Evolutionary conservation across 2,797 vertebrate genomes (phyloP).

Genomic region (Spatula clypeata): DNA sequence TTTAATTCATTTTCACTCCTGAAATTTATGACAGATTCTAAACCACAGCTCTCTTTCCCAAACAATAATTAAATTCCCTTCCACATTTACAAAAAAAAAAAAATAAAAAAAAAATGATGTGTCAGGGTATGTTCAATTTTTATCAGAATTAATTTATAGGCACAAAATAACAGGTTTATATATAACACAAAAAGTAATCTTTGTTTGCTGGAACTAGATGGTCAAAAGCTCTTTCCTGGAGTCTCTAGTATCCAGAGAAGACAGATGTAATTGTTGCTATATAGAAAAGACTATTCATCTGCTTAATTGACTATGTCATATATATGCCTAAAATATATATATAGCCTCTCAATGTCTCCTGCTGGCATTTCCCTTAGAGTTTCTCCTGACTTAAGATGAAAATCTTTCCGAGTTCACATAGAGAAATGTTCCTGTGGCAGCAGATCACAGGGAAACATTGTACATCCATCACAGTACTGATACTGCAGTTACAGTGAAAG

Average conservation of each 20-base stretch:
- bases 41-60: constrained; percentile 53
- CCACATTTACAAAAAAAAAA: constrained; percentile 25
- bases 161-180: constrained; percentile 60
- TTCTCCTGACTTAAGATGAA: not conserved
- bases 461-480: not conserved
- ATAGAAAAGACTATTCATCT: not conserved
- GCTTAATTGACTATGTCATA: not conserved
- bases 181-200: constrained; percentile 53
- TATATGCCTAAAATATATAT: not conserved
- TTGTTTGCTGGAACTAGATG: constrained; percentile 57
- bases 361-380: not conserved
- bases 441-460: not conserved
- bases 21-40: constrained; percentile 50
- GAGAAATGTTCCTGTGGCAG: not conserved
- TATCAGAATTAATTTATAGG: constrained; percentile 49
- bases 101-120: constrained; percentile 26
- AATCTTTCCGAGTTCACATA: not conserved
- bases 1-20: constrained; percentile 1
- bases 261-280: not conserved
- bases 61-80: constrained; percentile 52
- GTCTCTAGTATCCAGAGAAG: not conserved
- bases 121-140: constrained; percentile 37
- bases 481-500: not conserved
- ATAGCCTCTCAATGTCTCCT: not conserved
- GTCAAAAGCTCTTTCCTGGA: constrained; percentile 49